Conservation (phyloP, 1,140 invertebrate species). For the Pseudoatta argentina region DNA sequence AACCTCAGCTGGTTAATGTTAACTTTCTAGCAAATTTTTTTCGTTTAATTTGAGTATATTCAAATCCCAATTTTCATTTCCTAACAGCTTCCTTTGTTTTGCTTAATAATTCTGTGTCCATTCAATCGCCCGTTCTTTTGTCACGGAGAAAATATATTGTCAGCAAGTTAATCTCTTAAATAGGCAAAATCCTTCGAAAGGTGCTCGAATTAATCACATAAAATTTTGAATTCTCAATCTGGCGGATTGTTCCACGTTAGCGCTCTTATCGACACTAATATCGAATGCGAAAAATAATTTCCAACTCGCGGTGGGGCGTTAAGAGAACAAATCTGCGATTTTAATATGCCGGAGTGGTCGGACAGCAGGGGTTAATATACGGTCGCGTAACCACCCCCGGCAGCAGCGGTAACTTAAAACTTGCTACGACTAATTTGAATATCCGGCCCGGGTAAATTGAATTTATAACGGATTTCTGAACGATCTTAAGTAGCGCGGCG, state of each 20-base stretch:
- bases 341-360: slow-evolving; percentile 58
- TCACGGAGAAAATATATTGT: slow-evolving; percentile 23
- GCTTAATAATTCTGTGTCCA: slow-evolving; percentile 6
- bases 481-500: slow-evolving; percentile 60
- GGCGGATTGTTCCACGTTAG: not conserved
- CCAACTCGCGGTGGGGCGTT: slow-evolving; percentile 16
- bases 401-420: slow-evolving; percentile 60
- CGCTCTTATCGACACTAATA: slow-evolving; percentile 36
- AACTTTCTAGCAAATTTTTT: slow-evolving; percentile 3
- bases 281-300: slow-evolving; percentile 51
- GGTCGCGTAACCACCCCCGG: slow-evolving; percentile 54
- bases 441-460: slow-evolving; percentile 60
- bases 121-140: not conserved
- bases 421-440: slow-evolving; percentile 65
- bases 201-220: slow-evolving; percentile 32
- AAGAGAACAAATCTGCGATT: slow-evolving; percentile 62
- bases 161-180: slow-evolving; percentile 35
- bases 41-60: not conserved
- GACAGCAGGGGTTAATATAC: slow-evolving; percentile 61
- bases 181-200: not conserved
- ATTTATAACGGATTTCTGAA: slow-evolving; percentile 65
- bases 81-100: not conserved
- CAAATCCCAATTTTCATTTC: slow-evolving; percentile 13
- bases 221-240: slow-evolving; percentile 46
- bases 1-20: not conserved